Base-by-base conservation (phyloP, 2,888 invertebrate genomes). In the Alloplasta piceator region DNA sequence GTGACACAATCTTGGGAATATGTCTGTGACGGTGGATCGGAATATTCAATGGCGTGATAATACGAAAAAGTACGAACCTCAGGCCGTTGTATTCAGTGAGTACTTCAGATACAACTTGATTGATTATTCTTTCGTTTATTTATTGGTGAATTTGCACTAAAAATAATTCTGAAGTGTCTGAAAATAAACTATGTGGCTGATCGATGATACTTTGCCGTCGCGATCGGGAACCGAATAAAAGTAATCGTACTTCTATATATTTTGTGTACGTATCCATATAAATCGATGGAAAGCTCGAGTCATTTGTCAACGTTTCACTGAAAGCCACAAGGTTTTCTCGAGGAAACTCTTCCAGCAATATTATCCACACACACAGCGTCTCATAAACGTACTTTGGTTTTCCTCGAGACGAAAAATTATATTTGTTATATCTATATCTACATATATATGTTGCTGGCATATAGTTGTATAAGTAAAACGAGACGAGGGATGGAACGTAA, bases 401-500 rank as follows among this genome's bases (percentile, higher is more conserved):
- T 12, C 10, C 36, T 63, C 39, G 52, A 67, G 52, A 36, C 58
- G 60, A 78, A 26, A 26, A 26, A 26, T 26, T 26, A 26, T 26
- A 26, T 26, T 26, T 26, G 26, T 26, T 26, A 3, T 26, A 26
- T 78, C 75, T 71, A 36, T 58, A 39, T 68, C 3, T 26, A 3
- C 3, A 26, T 78, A 78, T 71, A 36, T 58, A 39, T 68, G 10
- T 16, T 52, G 14, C 12, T 10, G 48, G 50, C 5, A n/a, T 52
- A 43, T 46, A 9, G 58, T 58, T 64, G 73, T 79, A 85, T 83
- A 84, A 85, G 83, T 74, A 84, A 67, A 67, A 84, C 78, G 80
- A 70, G 76, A 68, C 81, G 84, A 85, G 85, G 83, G 84, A 87
- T 85, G 86, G 83, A 87, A 85, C 85, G 87, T 90, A 91, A 91